phyloP scores from a whole-genome alignment of 2,113 vertebrate genomes.

The Salvator merianae region DNA sequence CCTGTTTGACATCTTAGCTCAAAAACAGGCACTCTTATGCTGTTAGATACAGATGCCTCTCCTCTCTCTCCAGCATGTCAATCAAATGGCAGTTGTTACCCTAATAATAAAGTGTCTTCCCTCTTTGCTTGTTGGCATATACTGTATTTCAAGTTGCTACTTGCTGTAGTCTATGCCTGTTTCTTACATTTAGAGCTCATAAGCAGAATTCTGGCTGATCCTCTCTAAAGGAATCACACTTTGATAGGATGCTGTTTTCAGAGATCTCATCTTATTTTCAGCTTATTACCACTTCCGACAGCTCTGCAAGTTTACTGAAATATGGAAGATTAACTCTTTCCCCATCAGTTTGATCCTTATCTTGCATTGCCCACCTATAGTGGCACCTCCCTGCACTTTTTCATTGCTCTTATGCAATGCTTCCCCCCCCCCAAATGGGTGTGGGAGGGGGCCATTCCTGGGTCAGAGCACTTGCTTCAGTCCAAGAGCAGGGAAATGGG shows the following conservation, averaged over 20 bases:
- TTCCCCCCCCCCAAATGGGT: too few relatives aligned
- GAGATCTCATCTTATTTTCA: not conserved
- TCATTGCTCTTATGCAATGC: too few relatives aligned
- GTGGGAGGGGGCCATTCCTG: too few relatives aligned
- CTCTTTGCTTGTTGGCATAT: not conserved
- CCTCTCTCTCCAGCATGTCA: slow-evolving; percentile 2
- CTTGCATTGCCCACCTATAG: too few relatives aligned
- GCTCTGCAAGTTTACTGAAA: not conserved
- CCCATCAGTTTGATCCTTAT: too few relatives aligned
- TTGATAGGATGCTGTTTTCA: not conserved
- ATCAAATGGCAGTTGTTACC: slow-evolving; percentile 6
- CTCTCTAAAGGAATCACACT: not conserved
- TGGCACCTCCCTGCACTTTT: too few relatives aligned
- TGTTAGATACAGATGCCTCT: not conserved
- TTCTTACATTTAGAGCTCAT: not conserved
- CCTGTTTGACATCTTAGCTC: not conserved
- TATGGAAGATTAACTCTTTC: not conserved
- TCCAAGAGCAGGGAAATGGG: too few relatives aligned
- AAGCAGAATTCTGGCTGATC: not conserved
- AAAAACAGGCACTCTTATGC: not conserved
- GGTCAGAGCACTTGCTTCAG: too few relatives aligned
- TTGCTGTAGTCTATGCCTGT: not conserved
- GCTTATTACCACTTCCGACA: not conserved
- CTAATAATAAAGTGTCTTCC: not conserved
- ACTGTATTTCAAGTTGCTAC: not conserved